Percentiles rank a stretch among this genome's conserved stretches.
These are phyloP conservation scores for Hybognathus amarus DNA, from an alignment of 2,797 vertebrate genomes.

Conservation along the genomic window DNA sequence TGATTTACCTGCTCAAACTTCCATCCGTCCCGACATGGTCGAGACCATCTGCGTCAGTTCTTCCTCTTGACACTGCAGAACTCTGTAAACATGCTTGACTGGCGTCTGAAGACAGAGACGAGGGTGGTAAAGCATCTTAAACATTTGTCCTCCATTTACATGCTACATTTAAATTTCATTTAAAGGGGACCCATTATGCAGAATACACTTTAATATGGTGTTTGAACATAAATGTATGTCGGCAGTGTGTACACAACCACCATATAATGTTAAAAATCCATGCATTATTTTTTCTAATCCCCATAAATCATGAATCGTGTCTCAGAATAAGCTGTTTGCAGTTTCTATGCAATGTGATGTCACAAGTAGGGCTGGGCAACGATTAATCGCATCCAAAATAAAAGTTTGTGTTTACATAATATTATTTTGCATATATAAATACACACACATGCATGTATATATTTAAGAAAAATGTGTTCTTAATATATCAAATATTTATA, in stretches of 20 bases:
- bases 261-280: neutral
- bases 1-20: slow-evolving; percentile 86
- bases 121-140: neutral
- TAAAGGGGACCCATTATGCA: neutral
- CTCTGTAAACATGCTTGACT: slow-evolving; percentile 95
- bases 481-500: too few species aligned
- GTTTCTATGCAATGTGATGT: too few species aligned
- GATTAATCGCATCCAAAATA: too few species aligned
- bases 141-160: neutral
- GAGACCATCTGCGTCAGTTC: slow-evolving; percentile 91
- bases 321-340: too few species aligned
- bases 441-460: too few species aligned
- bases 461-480: too few species aligned
- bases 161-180: neutral
- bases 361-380: too few species aligned
- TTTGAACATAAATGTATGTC: neutral
- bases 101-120: slow-evolving; percentile 80
- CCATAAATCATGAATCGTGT: neutral
- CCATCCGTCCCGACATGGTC: slow-evolving; percentile 91
- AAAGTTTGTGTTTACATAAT: too few species aligned
- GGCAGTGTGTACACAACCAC: neutral
- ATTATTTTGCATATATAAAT: too few species aligned
- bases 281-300: neutral
- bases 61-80: slow-evolving; percentile 94
- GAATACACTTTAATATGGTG: neutral